phyloP scores from a whole-genome alignment of 1,140 invertebrate species.

The Anastrepha ludens region DNA sequence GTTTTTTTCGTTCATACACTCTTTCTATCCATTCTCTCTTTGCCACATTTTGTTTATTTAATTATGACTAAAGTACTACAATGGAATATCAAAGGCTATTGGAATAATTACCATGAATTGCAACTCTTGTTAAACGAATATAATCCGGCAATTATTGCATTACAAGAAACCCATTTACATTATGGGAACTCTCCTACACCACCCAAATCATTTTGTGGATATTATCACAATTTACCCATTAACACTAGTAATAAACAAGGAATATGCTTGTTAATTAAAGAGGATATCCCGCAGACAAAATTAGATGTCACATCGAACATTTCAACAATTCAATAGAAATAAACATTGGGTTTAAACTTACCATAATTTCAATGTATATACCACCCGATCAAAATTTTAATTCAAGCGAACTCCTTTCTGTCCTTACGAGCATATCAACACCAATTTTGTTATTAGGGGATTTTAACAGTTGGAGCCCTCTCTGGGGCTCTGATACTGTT shows the following conservation, averaged over 20 bases:
- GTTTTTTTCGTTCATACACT: background rate
- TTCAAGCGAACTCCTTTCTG: background rate
- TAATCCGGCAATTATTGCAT: conserved; percentile 24
- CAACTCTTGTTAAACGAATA: background rate
- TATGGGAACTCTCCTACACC: background rate
- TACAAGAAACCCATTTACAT: conserved; percentile 31
- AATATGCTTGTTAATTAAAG: conserved; percentile 5
- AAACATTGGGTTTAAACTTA: background rate
- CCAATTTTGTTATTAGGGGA: conserved; percentile 20
- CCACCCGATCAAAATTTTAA: conserved; percentile 10
- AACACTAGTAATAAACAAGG: conserved; percentile 40
- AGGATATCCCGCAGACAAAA: conserved; percentile 11
- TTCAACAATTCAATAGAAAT: conserved; percentile 22
- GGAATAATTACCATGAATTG: background rate
- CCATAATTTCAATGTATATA: conserved; percentile 13
- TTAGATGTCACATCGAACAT: background rate
- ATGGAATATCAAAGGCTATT: conserved; percentile 20
- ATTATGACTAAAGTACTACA: background rate
- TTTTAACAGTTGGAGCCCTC: conserved; percentile 28
- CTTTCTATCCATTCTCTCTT: background rate
- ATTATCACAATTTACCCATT: conserved; percentile 28
- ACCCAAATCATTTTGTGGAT: background rate
- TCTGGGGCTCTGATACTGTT: conserved; percentile 6
- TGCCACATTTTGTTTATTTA: background rate
- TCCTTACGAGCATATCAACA: conserved; percentile 2